A percentile compares a stretch with the other conserved stretches of the same genome.
phyloP scores from a whole-genome alignment of 2,113 vertebrate genomes.

The Enhydra lutris region DNA sequence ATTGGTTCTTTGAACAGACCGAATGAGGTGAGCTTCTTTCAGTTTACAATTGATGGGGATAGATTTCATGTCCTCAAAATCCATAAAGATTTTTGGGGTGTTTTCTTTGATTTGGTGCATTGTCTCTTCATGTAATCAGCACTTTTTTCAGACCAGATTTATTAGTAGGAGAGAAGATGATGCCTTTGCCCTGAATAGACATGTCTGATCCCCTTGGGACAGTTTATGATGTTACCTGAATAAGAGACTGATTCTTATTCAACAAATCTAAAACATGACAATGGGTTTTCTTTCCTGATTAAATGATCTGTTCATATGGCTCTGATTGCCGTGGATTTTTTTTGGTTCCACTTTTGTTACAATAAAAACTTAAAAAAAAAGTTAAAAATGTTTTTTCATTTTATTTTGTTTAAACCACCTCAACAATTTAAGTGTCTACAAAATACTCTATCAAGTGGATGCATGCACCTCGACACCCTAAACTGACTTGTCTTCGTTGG shows the following conservation, averaged over 20 bases:
- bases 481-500: background rate
- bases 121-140: background rate
- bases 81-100: background rate
- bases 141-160: background rate
- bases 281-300: background rate
- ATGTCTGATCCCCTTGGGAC: background rate
- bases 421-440: background rate
- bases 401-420: background rate
- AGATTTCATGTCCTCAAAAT: constrained; percentile 31
- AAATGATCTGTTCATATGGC: background rate
- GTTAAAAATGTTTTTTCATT: background rate
- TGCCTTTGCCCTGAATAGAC: background rate
- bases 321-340: background rate
- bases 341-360: background rate
- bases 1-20: constrained; percentile 35
- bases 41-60: background rate
- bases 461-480: background rate
- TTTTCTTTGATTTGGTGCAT: background rate
- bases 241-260: background rate
- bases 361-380: background rate
- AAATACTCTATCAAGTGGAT: background rate
- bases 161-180: background rate
- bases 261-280: background rate
- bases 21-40: constrained; percentile 20
- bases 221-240: background rate